Base-by-base conservation (phyloP, 2,888 invertebrate species). In the Lasioglossum zephyrum region DNA sequence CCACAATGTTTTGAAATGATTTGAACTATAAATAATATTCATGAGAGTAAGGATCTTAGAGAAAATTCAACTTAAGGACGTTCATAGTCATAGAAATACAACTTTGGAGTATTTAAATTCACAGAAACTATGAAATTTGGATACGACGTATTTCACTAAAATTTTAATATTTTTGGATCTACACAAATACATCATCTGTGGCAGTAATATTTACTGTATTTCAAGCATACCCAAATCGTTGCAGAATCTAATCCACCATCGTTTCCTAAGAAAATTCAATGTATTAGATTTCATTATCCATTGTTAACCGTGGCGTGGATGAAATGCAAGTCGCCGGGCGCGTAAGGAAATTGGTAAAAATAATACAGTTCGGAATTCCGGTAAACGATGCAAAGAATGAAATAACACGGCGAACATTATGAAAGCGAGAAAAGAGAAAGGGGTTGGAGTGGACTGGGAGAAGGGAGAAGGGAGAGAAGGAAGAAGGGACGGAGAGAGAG, bases 381-480 rank as follows among this genome's bases (percentile, higher is more conserved):
- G 79, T 70, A 79, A 83, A 83, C 84, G 70, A 72, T 84, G 74
- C 79, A 44, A 85, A 63, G 79, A 72, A 79, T 84, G 63, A 83
- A 84, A 85, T 72, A 83, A 84, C 84, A 79, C 60, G 70, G 39
- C 2, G 26, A 75, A 41, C 60, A 79, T 85, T 85, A 75, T 82
- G 78, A 83, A 70, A 79, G 66, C 16, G 73, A 18, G 13, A 26
- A 36, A 73, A 79, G 73, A 73, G 60, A 26, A 57, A 63, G 66
- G 8, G n/a, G 26, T 47, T 11, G 39, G 53, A n/a, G 18, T 18
- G 36, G 3, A 22, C 2, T 16, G n/a, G n/a, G 74, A 49, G 60
- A 77, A 77, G 69, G 57, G 53, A 84, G 75, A 31, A 57, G 57
- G 11, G 13, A 9, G 13, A 60, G 60, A 57, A n/a, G 9, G 57